Evolutionary conservation across 2,113 vertebrate genomes (phyloP).

Genomic region (Rissa tridactyla): DNA sequence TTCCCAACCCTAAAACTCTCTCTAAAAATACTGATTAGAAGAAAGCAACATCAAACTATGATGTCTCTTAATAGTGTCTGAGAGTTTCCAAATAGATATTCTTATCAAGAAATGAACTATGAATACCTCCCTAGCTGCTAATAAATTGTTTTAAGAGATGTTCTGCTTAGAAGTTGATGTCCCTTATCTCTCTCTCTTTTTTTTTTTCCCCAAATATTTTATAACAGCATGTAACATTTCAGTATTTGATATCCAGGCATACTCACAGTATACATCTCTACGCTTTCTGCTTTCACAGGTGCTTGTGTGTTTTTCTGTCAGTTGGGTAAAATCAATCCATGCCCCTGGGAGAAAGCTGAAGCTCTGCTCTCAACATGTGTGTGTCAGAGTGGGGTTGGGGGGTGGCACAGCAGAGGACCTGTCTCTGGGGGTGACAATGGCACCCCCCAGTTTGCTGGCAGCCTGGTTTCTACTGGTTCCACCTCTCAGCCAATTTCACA

Average conservation of each 20-base stretch:
- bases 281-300: background rate
- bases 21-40: conserved; percentile 2
- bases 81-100: conserved; percentile 15
- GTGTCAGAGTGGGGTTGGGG: background rate
- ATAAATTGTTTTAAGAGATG: background rate
- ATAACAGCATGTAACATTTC: background rate
- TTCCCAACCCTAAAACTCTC: background rate
- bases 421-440: background rate
- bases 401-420: background rate
- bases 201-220: background rate
- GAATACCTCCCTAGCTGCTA: background rate
- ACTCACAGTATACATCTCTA: background rate
- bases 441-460: background rate
- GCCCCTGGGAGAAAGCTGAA: background rate
- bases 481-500: background rate
- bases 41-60: background rate
- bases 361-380: background rate
- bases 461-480: background rate
- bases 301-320: background rate
- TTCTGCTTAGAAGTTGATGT: background rate
- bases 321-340: background rate
- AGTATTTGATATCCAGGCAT: background rate
- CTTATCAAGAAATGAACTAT: conserved; percentile 25
- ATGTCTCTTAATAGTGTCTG: background rate
- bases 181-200: background rate